A percentile compares a stretch with the other conserved stretches of the same genome.
These are phyloP conservation scores for Orthonychiurus folsomi DNA, from an alignment of 2,888 invertebrate genomes.

Conservation along the genomic window DNA sequence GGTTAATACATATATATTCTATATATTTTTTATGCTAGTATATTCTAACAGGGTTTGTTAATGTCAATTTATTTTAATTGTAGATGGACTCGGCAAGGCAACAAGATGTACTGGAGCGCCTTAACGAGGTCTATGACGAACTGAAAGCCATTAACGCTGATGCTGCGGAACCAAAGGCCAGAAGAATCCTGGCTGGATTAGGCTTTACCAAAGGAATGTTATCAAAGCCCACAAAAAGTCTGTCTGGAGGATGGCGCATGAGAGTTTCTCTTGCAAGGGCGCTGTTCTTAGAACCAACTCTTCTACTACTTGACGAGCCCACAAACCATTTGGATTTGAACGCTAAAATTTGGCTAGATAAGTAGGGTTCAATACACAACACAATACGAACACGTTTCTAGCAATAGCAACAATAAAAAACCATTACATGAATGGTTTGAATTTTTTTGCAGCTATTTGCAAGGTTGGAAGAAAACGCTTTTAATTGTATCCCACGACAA, in stretches of 20 bases:
- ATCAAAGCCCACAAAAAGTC: slow-evolving; percentile 63
- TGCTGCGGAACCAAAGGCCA: slow-evolving; percentile 91
- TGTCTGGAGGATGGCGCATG: slow-evolving; percentile 94
- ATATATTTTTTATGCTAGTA: too few species aligned
- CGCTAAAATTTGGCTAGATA: slow-evolving; percentile 99
- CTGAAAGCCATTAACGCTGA: slow-evolving; percentile 93
- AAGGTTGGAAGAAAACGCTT: slow-evolving; percentile 97
- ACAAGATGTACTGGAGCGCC: slow-evolving; percentile 28
- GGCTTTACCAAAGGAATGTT: slow-evolving; percentile 77
- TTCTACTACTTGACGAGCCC: slow-evolving; percentile 96
- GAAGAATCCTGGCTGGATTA: slow-evolving; percentile 92
- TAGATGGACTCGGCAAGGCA: slow-evolving; percentile 27
- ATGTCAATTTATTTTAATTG: neutral
- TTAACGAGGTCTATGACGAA: slow-evolving; percentile 73
- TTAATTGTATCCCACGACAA: slow-evolving; percentile 99
- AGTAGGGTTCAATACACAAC: slow-evolving; percentile 55
- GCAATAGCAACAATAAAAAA: neutral
- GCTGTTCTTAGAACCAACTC: slow-evolving; percentile 89
- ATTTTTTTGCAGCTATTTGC: slow-evolving; percentile 66
- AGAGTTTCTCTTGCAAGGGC: slow-evolving; percentile 94
- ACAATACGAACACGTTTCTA: too few species aligned
- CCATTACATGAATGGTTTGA: too few species aligned
- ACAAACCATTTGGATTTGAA: slow-evolving; percentile 99
- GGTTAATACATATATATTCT: slow-evolving; percentile 64
- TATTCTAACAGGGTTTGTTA: too few species aligned